A percentile compares a stretch with the other conserved stretches of the same genome.
phyloP scores from a whole-genome alignment of 1,140 invertebrate species.

The Notospermus geniculatus region DNA sequence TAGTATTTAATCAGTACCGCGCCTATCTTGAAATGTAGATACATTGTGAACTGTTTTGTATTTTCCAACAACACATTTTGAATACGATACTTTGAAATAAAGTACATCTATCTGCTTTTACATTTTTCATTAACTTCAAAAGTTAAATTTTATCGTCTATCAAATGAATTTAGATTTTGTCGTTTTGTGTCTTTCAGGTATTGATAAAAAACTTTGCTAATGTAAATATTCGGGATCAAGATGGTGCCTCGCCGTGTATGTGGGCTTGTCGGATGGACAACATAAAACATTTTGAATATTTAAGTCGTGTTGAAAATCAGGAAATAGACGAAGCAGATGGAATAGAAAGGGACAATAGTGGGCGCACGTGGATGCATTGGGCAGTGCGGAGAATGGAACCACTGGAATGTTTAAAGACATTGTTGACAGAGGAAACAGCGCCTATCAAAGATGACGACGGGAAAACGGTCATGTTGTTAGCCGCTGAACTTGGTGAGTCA shows the following conservation, averaged over 20 bases:
- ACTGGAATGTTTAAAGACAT: constrained; percentile 52
- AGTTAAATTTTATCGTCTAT: no score
- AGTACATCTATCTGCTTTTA: no score
- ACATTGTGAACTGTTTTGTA: no score
- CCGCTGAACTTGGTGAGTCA: constrained; percentile 51
- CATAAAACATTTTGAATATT: constrained; percentile 51
- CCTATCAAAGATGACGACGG: constrained; percentile 46
- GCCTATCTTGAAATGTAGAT: no score
- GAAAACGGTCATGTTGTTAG: constrained; percentile 47
- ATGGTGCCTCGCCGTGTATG: constrained; percentile 54
- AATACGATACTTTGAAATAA: no score
- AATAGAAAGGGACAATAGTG: constrained; percentile 49
- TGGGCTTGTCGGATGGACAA: constrained; percentile 56
- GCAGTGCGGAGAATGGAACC: constrained; percentile 50
- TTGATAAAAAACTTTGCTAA: constrained; percentile 40
- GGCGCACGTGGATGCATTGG: constrained; percentile 57
- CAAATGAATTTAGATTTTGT: no score
- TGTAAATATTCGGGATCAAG: constrained; percentile 46
- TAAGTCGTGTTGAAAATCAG: constrained; percentile 32
- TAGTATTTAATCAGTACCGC: no score
- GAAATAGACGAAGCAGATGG: constrained; percentile 42
- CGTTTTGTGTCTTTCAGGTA: constrained; percentile 35
- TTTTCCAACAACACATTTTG: no score
- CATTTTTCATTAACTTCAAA: no score
- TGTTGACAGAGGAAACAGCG: constrained; percentile 43